Evolutionary conservation across 2,113 vertebrate genomes (phyloP).

Genomic region (Monopterus albus): DNA sequence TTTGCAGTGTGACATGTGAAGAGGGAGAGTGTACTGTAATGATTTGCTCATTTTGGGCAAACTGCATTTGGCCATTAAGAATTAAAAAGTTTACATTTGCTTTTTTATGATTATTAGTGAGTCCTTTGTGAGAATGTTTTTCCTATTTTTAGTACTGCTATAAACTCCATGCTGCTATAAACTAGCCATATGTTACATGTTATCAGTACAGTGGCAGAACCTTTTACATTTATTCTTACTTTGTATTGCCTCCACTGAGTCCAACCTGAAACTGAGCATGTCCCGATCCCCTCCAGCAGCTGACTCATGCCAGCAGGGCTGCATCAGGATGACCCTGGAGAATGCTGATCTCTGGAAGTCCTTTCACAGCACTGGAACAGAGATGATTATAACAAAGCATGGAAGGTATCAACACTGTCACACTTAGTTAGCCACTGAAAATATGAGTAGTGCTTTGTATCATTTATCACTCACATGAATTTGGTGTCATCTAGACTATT

Average conservation of each 20-base stretch:
- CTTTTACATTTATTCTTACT: neutral
- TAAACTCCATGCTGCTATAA: neutral
- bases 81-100: neutral
- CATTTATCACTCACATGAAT: too few relatives aligned
- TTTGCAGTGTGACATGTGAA: neutral
- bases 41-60: neutral
- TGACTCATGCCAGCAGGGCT: slow-evolving; percentile 70
- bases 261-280: slow-evolving; percentile 58
- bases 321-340: slow-evolving; percentile 81
- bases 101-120: too few relatives aligned
- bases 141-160: too few relatives aligned
- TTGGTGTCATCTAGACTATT: too few relatives aligned
- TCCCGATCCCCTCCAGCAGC: slow-evolving; percentile 13
- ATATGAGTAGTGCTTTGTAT: neutral
- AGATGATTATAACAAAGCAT: slow-evolving; percentile 90
- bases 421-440: neutral
- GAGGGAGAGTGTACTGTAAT: neutral
- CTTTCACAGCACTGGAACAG: slow-evolving; percentile 85
- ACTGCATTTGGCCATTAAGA: neutral
- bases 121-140: neutral
- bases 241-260: slow-evolving; percentile 58
- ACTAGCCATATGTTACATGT: neutral
- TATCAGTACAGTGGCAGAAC: neutral
- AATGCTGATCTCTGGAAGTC: slow-evolving; percentile 86
- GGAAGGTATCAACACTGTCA: slow-evolving; percentile 78